Base-by-base conservation (phyloP, 64 coral and sea anemone genomes). In the Trachythela sp. region DNA sequence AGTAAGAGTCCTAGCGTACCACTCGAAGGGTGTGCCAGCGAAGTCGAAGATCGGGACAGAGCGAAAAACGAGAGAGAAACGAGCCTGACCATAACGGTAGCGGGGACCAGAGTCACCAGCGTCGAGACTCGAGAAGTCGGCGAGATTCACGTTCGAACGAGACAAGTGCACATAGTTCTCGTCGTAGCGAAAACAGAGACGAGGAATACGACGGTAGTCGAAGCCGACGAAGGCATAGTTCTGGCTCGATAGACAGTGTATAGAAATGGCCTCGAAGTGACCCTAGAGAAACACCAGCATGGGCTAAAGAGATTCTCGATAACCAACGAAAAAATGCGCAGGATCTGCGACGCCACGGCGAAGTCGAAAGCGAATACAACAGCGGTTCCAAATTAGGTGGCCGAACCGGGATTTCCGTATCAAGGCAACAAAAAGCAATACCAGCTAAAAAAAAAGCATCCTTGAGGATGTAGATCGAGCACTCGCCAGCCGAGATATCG, bases 371-470 rank as follows among this genome's bases (percentile, higher is more conserved):
- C 9, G 37, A 35, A 20, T 35, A 36, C 75, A 35, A 39, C 30
- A 17, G 75, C 75, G 2, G 37, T 17, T 35, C 31, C 75, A 39
- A 80, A n/a, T n/a, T n/a, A 80, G 75, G 75, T 13, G 27, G 75
- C 75, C 33, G 75, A 80, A 80, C 75, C 75, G 75, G 30, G 8
- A 18, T 80, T 80, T 36, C 75, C 27, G 37, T 80, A 80, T 20
- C 20, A 80, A 80, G 75, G 75, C 75, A 80, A 13, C 75, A 80
- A 80, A 37, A 80, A 80, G 20, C 75, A 80, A 22, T 80, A 80
- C 33, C 30, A 80, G 20, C 31, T 80, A 2, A 80, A 36, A 15
- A 30, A 80, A 22, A n/a, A 80, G 9, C 75, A 13, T 80, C 14
- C 75, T 80, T 30, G 27, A 39, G 75, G 27, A 80, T 8, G 75